Conservation (phyloP, 2,888 invertebrate species). For the Trachelus stipa region DNA sequence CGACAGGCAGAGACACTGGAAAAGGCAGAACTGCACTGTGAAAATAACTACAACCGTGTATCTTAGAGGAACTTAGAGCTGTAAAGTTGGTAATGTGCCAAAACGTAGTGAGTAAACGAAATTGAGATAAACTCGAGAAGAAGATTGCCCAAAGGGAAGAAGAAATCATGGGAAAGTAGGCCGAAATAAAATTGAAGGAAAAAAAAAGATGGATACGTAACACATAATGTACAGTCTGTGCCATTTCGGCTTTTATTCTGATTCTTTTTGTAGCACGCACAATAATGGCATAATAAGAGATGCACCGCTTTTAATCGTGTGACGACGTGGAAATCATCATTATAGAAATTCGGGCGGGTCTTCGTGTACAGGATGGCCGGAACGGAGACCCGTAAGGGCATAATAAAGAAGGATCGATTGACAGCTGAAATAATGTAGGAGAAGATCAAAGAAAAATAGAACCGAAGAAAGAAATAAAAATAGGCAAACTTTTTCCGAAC, state of each 20-base stretch:
- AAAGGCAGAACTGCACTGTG: not conserved
- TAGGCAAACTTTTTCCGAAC: conserved; percentile 7
- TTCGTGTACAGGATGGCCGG: not conserved
- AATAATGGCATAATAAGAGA: conserved; percentile 25
- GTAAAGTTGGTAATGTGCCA: conserved; percentile 28
- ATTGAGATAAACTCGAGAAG: not conserved
- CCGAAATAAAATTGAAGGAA: conserved; percentile 1
- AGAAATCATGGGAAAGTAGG: conserved; percentile 11
- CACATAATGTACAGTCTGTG: not conserved
- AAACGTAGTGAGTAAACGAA: conserved; percentile 24
- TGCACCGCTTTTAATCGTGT: conserved; percentile 30
- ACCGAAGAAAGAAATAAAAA: not conserved
- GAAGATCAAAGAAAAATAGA: not conserved
- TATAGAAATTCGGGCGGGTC: not conserved
- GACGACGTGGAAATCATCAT: not conserved
- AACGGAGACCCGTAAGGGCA: not conserved
- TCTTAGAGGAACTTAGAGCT: not conserved
- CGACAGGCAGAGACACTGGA: not conserved
- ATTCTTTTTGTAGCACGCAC: conserved; percentile 31
- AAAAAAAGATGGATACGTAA: conserved; percentile 9
- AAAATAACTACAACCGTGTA: not conserved
- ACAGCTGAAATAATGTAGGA: not conserved
- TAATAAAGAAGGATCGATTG: not conserved
- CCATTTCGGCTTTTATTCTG: conserved; percentile 4
- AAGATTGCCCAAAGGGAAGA: conserved; percentile 6